A percentile compares a stretch with the other conserved stretches of the same genome.
Evolutionary conservation across 2,113 vertebrate species (phyloP).

Genomic region (Syngnathus typhle): DNA sequence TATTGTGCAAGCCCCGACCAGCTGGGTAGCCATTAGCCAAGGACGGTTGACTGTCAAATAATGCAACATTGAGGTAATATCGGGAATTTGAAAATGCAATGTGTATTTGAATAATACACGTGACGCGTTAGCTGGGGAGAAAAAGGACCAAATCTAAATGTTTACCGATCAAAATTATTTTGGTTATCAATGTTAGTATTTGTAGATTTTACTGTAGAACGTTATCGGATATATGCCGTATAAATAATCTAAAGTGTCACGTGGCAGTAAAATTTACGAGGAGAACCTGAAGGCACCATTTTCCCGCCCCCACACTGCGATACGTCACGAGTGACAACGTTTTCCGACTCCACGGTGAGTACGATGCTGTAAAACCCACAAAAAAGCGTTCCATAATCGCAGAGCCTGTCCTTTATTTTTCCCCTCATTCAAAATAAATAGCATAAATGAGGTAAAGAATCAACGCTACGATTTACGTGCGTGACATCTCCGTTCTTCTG

Average conservation of each 20-base stretch:
- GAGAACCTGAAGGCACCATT: slow-evolving; percentile 6
- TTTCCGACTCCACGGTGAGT: slow-evolving; percentile 2
- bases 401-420: neutral
- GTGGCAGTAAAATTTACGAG: neutral
- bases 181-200: neutral
- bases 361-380: neutral
- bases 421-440: neutral
- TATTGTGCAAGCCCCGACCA: slow-evolving; percentile 20
- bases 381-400: no score
- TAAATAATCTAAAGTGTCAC: neutral
- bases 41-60: slow-evolving; percentile 44
- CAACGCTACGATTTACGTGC: neutral
- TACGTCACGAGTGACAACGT: slow-evolving; percentile 21
- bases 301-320: slow-evolving; percentile 6
- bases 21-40: slow-evolving; percentile 26
- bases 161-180: neutral
- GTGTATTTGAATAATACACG: accelerated
- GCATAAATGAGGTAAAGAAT: no score
- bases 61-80: neutral
- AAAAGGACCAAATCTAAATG: neutral
- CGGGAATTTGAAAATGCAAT: neutral
- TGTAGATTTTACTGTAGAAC: neutral
- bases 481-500: slow-evolving; percentile 6
- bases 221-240: neutral
- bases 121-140: neutral